A percentile compares a stretch with the other conserved stretches of the same genome.
phyloP scores from a whole-genome alignment of 2,797 vertebrate genomes.

The Hapalemur alaotrensis region DNA sequence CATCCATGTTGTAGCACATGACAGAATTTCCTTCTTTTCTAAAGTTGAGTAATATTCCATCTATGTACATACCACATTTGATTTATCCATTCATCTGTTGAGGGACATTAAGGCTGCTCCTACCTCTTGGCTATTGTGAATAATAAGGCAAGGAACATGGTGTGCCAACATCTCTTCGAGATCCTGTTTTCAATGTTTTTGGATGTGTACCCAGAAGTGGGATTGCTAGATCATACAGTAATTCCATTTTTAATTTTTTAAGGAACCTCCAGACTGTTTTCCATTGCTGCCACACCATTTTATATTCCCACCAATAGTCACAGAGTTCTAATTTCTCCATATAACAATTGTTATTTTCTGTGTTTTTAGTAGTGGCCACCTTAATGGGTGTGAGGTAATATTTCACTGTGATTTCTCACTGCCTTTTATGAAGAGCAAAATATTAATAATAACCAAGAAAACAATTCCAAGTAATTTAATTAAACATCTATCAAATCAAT shows the following conservation, averaged over 20 bases:
- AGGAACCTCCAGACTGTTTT: neutral
- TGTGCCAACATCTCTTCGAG: neutral
- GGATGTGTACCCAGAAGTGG: neutral
- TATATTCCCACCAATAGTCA: neutral
- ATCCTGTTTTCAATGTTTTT: neutral
- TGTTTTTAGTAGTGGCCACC: neutral
- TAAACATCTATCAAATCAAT: neutral
- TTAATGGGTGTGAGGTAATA: neutral
- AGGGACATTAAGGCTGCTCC: neutral
- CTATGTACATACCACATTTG: neutral
- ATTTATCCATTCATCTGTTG: neutral
- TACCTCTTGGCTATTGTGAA: neutral
- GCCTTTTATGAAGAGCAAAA: neutral
- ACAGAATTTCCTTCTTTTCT: neutral
- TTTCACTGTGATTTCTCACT: neutral
- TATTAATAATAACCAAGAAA: constrained; percentile 26
- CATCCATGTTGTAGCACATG: neutral
- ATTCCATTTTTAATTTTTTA: neutral
- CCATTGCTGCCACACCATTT: neutral
- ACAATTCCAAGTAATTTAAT: neutral
- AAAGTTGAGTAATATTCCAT: neutral
- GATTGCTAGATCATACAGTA: neutral
- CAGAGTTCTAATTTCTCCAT: neutral
- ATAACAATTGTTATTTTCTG: neutral
- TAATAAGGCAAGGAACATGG: neutral